Evolutionary conservation across 2,888 invertebrate genomes (phyloP), one percentile per base, ranked within the genome.

Genomic region (Tethea ocularis): DNA sequence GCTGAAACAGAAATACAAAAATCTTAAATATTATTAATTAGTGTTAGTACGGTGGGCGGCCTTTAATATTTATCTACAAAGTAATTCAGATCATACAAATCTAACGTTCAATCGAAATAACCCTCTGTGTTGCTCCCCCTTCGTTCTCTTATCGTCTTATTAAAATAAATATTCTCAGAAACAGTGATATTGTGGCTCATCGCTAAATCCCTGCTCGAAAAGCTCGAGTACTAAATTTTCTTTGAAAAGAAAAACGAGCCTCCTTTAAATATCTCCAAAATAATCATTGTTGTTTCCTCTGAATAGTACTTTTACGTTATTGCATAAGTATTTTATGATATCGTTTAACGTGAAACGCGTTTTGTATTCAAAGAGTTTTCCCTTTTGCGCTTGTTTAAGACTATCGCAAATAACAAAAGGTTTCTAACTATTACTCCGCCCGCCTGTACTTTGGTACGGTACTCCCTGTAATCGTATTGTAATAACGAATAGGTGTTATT

Each of bases 141-240:
- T 20, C n/a, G 17, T 72, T 72, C 77, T 71, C 74, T 76, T 75
- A 80, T 74, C 72, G 71, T 71, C 78, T 83, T 83, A 86, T 86
- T 86, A 85, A 85, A 84, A 85, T 80, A 85, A 84, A 86, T 82
- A 82, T 81, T 71, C 76, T 62, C 64, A 75, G 76, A 64, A 68
- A 66, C 67, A 71, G 69, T 70, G 74, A 77, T 81, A 79, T 76
- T 77, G 70, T 71, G 68, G 71, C 74, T 75, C 73, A 68, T 69
- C 68, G 58, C 64, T 66, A 67, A 77, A 69, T 71, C 72, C 60
- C 62, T 58, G 53, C 24, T 26, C 53, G 67, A 66, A 64, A 61
- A 66, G 67, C 67, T 67, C 60, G 61, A 62, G 62, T 61, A 69
- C 66, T 70, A 70, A 76, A 77, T 75, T 76, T 64, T 68, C 58